These are phyloP conservation scores for Xerus inauris DNA, from an alignment of 2,113 vertebrate genomes.

Conservation along the genomic window DNA sequence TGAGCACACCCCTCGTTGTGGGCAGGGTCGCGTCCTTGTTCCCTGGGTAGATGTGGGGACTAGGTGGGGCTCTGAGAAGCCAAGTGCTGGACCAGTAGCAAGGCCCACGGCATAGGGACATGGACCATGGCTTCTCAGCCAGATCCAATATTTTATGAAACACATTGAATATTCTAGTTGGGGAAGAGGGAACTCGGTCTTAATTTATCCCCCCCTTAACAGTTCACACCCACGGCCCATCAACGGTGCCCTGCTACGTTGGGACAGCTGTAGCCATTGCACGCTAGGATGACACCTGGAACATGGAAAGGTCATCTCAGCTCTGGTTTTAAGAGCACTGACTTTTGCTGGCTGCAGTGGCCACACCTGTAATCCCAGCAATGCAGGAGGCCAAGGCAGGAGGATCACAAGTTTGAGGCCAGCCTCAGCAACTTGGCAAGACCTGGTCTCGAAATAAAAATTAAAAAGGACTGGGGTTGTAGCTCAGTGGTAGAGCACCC, in stretches of 20 bases:
- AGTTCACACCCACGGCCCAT: not conserved
- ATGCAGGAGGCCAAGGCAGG: not conserved
- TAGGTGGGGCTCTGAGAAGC: not conserved
- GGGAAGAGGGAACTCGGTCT: not conserved
- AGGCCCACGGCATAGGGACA: not conserved
- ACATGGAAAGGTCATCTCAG: not conserved
- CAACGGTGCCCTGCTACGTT: accelerated
- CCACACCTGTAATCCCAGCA: not conserved
- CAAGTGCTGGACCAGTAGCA: no score
- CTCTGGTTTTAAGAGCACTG: not conserved
- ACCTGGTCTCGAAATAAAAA: not conserved
- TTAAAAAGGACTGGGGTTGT: not conserved
- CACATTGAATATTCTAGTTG: not conserved
- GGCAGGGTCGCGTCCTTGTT: not conserved
- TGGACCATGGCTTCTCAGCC: not conserved
- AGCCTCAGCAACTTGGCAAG: not conserved
- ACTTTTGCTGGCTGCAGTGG: not conserved
- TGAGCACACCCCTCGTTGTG: no score
- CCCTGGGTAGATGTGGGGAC: not conserved
- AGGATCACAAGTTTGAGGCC: not conserved
- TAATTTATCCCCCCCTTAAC: not conserved
- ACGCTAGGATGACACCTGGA: not conserved
- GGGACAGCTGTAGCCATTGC: no score
- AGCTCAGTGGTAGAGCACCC: not conserved
- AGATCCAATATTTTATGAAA: not conserved